Evolutionary conservation across 1,140 invertebrate species (phyloP).

Genomic region (Brachionus rotundiformis): DNA sequence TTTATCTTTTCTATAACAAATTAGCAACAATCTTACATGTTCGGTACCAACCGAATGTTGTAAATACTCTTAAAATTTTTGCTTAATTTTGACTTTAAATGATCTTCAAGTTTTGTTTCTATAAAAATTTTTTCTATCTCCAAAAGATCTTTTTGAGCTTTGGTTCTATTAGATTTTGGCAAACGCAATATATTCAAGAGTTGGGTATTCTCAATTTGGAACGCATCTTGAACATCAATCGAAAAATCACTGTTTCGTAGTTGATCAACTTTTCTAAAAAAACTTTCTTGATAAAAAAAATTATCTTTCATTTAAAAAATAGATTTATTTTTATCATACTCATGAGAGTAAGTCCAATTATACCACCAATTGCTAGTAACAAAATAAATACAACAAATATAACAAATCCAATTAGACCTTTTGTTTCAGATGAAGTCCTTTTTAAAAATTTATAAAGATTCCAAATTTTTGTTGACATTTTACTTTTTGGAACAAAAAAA

Average conservation of each 20-base stretch:
- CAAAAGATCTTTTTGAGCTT: background rate
- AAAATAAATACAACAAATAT: conserved; percentile 5
- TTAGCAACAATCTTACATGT: background rate
- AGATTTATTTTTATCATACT: background rate
- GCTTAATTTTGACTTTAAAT: background rate
- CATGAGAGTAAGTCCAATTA: background rate
- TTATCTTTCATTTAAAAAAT: background rate
- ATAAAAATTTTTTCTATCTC: conserved; percentile 18
- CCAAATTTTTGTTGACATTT: too few species aligned
- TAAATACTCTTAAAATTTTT: conserved; percentile 36
- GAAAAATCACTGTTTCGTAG: conserved; percentile 25
- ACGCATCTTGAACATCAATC: conserved; percentile 39
- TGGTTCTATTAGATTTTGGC: conserved; percentile 26
- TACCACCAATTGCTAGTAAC: background rate
- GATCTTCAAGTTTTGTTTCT: background rate
- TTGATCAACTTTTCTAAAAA: background rate
- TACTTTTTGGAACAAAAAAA: too few species aligned
- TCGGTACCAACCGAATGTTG: background rate
- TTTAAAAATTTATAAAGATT: too few species aligned
- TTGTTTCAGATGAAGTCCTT: conserved; percentile 15
- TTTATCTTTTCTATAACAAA: too few species aligned
- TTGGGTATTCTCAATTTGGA: conserved; percentile 14
- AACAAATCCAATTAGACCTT: conserved; percentile 5
- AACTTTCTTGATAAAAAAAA: background rate
- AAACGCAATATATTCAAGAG: background rate